phyloP scores from a whole-genome alignment of 37 sponge, comb jelly and placozoan genomes.

The Cliona cf. orientalis region DNA sequence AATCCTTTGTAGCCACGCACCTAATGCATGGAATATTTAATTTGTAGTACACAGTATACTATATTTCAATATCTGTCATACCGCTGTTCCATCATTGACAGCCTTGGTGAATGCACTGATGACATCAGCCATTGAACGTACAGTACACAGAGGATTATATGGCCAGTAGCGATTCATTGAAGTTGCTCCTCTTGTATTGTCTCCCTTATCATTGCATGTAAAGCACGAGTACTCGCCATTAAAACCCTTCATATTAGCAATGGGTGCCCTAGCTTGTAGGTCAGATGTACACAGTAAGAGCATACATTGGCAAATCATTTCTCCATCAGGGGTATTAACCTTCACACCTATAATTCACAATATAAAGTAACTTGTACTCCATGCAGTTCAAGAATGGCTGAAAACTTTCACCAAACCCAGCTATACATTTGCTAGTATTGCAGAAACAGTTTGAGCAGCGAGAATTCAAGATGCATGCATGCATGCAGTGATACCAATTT shows the following conservation, averaged over 20 bases:
- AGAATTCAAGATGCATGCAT: not conserved
- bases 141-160: not conserved
- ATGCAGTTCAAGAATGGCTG: too few species aligned
- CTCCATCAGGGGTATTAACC: not conserved
- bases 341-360: not conserved
- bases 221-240: not conserved
- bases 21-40: not conserved
- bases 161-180: not conserved
- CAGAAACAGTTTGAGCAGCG: too few species aligned
- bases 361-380: too few species aligned
- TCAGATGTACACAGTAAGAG: constrained; percentile 8
- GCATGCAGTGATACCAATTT: not conserved
- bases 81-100: too few species aligned
- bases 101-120: not conserved
- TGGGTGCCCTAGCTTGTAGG: constrained; percentile 12
- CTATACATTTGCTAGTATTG: too few species aligned
- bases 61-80: not conserved
- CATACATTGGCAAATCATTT: not conserved
- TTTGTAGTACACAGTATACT: not conserved
- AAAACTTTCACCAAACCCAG: too few species aligned
- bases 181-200: not conserved
- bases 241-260: constrained; percentile 12
- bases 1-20: constrained; percentile 3
- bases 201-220: not conserved
- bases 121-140: not conserved